These are phyloP conservation scores for Gymnarchus niloticus DNA, from an alignment of 2,113 vertebrate species.

Conservation along the genomic window DNA sequence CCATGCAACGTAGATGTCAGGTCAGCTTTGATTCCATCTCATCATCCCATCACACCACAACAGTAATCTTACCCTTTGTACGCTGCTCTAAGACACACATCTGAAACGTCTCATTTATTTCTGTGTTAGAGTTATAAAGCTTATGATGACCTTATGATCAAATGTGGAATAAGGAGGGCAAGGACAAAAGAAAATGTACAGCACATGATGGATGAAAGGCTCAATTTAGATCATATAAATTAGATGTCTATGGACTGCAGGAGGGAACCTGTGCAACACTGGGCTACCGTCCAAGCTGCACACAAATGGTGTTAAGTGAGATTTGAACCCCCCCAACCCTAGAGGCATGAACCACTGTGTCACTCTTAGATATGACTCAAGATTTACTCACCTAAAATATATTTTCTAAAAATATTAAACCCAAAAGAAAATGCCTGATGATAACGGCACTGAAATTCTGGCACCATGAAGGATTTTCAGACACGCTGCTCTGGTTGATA, in stretches of 20 bases:
- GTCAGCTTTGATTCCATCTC: not conserved
- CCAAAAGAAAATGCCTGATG: not conserved
- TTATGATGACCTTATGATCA: not conserved
- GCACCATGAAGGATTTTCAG: too few relatives aligned
- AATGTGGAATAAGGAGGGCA: not conserved
- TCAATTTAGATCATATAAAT: not conserved
- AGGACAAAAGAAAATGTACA: not conserved
- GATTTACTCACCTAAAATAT: not conserved
- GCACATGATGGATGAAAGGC: not conserved
- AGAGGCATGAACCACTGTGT: not conserved
- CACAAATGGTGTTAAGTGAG: not conserved
- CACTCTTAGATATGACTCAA: not conserved
- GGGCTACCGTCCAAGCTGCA: not conserved
- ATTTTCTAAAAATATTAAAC: not conserved
- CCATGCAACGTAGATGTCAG: not conserved
- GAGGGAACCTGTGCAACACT: not conserved
- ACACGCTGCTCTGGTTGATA: not conserved
- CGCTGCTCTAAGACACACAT: not conserved
- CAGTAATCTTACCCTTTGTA: not conserved
- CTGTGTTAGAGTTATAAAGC: not conserved
- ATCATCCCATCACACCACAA: not conserved
- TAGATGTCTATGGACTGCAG: too few relatives aligned
- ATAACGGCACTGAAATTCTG: not conserved
- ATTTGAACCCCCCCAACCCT: not conserved
- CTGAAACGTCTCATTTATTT: not conserved